These are phyloP conservation scores for Spheniscus humboldti DNA, from an alignment of 2,797 vertebrate genomes.

Conservation along the genomic window DNA sequence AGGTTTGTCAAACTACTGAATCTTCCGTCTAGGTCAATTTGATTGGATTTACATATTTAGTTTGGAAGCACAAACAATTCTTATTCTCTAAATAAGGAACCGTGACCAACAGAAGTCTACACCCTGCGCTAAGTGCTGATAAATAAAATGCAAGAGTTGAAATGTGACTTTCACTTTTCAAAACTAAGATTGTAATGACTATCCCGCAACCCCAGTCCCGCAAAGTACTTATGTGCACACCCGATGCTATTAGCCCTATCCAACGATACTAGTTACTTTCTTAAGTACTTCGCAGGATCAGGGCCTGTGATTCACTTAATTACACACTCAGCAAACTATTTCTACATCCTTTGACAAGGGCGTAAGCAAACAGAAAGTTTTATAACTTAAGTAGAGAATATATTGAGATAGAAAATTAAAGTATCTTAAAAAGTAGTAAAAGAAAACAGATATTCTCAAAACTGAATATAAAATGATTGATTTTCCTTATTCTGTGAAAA, in stretches of 20 bases:
- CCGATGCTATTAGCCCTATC: background rate
- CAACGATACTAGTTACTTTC: background rate
- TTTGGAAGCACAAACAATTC: background rate
- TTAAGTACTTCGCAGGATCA: background rate
- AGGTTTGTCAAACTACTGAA: background rate
- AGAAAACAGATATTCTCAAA: background rate
- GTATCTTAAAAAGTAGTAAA: background rate
- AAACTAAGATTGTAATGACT: background rate
- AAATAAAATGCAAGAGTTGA: background rate
- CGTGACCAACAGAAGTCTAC: background rate
- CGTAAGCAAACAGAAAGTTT: background rate
- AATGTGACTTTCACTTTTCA: background rate
- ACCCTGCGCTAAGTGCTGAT: rapidly evolving
- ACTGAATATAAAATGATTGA: rapidly evolving
- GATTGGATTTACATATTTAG: background rate
- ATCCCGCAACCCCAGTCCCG: background rate
- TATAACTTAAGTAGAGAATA: background rate
- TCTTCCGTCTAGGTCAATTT: background rate
- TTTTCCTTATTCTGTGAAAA: background rate
- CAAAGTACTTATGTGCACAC: background rate
- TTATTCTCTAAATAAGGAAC: background rate
- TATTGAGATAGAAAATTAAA: background rate
- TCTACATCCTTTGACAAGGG: constrained; percentile 27
- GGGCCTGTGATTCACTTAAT: constrained; percentile 29
- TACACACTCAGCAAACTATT: constrained; percentile 9